Percentiles rank a stretch among this genome's conserved stretches.
Conservation (phyloP, 2,888 invertebrate genomes). For the Coremacera marginata region DNA sequence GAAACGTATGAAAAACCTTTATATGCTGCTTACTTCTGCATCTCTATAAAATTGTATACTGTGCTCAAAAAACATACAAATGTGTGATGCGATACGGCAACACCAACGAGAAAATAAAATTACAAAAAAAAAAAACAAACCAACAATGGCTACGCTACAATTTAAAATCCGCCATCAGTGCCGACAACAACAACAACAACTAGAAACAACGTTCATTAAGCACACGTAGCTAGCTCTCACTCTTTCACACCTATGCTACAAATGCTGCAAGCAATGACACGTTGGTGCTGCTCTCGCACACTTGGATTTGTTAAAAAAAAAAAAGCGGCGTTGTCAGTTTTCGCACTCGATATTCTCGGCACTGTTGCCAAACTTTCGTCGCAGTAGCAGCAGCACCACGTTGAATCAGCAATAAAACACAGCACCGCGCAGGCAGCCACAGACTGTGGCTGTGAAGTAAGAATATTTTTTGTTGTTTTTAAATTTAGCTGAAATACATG, state of each 20-base stretch:
- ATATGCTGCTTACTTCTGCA: neutral
- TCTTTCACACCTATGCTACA: neutral
- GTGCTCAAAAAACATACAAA: neutral
- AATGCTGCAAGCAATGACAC: neutral
- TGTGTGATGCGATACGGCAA: neutral
- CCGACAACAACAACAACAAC: neutral
- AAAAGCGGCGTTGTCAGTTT: slow-evolving; percentile 30
- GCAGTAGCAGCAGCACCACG: neutral
- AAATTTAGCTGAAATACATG: neutral
- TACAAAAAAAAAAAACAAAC: neutral
- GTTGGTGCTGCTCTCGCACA: neutral
- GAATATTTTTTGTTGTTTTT: slow-evolving; percentile 7
- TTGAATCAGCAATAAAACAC: neutral
- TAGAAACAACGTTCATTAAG: neutral
- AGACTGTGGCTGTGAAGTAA: neutral
- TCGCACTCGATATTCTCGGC: neutral
- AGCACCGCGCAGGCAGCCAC: neutral
- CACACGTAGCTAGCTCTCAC: neutral
- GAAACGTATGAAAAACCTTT: neutral
- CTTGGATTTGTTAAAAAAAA: neutral
- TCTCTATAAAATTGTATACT: neutral
- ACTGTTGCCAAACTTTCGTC: slow-evolving; percentile 20
- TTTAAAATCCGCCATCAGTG: slow-evolving; percentile 13
- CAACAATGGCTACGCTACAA: slow-evolving; percentile 17
- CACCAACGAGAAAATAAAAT: neutral